Conservation (phyloP, 2,888 invertebrate genomes). For the Epiperipatus broadwayi region DNA sequence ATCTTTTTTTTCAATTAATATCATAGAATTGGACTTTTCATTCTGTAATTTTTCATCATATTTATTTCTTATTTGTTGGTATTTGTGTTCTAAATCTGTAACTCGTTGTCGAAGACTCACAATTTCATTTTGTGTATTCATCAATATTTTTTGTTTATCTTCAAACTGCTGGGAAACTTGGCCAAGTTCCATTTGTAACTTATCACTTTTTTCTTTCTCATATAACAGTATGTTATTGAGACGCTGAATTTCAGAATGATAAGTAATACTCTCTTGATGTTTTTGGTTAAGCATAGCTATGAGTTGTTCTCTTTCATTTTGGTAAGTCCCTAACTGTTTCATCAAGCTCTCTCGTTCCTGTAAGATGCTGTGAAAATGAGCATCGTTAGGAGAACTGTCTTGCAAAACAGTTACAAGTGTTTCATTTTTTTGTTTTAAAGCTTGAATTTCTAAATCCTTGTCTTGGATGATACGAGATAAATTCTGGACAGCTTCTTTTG, state of each 20-base stretch:
- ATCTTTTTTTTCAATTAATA: slow-evolving; percentile 13
- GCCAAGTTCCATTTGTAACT: slow-evolving; percentile 22
- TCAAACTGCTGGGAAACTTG: slow-evolving; percentile 27
- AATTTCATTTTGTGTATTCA: slow-evolving; percentile 28
- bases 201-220: slow-evolving; percentile 21
- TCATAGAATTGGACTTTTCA: slow-evolving; percentile 10
- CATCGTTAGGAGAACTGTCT: too few species aligned
- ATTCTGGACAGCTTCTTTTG: slow-evolving; percentile 28
- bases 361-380: slow-evolving; percentile 19
- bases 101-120: slow-evolving; percentile 25
- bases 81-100: slow-evolving; percentile 24
- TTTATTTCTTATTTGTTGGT: slow-evolving; percentile 20
- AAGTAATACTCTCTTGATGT: slow-evolving; percentile 62
- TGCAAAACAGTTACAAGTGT: slow-evolving; percentile 26
- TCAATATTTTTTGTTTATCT: slow-evolving; percentile 26
- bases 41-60: slow-evolving; percentile 15
- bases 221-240: slow-evolving; percentile 28
- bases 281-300: slow-evolving; percentile 44
- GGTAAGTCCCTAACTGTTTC: slow-evolving; percentile 45
- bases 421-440: slow-evolving; percentile 27
- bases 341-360: slow-evolving; percentile 33
- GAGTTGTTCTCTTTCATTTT: slow-evolving; percentile 29
- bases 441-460: slow-evolving; percentile 31
- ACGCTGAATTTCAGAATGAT: slow-evolving; percentile 65
- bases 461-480: slow-evolving; percentile 29